These are phyloP conservation scores for Cepphus grylle DNA, from an alignment of 2,113 vertebrate species.

Conservation along the genomic window DNA sequence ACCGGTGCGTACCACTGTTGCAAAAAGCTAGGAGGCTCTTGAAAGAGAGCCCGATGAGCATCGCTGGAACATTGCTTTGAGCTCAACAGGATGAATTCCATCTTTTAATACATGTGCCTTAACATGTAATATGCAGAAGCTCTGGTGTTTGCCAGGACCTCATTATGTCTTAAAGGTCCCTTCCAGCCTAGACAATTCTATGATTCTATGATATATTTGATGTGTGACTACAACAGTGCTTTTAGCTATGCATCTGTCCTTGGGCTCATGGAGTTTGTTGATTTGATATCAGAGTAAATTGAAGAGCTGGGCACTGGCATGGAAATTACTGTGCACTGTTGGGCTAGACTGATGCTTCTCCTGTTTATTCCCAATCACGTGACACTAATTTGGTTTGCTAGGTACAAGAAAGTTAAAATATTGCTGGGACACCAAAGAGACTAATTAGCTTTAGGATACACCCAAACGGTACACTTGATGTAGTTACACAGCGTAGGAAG, in stretches of 20 bases:
- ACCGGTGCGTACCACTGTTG: neutral
- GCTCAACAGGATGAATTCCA: neutral
- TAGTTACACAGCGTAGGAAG: constrained; percentile 5
- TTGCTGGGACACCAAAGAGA: neutral
- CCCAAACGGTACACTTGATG: neutral
- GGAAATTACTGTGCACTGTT: neutral
- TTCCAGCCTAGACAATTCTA: neutral
- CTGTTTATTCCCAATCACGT: neutral
- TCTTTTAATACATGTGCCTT: neutral
- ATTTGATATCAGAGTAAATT: neutral
- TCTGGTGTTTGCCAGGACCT: neutral
- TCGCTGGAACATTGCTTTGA: neutral
- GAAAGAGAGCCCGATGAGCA: neutral
- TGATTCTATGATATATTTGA: neutral
- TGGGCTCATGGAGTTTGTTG: neutral
- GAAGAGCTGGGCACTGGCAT: neutral
- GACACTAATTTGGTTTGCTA: neutral
- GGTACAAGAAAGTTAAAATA: neutral
- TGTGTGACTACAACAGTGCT: neutral
- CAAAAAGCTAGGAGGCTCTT: neutral
- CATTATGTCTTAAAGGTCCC: neutral
- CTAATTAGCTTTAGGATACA: constrained; percentile 5
- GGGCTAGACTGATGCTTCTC: neutral
- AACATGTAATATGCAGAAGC: neutral
- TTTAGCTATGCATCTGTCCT: neutral